Base-by-base conservation (phyloP, 1,140 invertebrate species). In the Drosophila ohnishii region DNA sequence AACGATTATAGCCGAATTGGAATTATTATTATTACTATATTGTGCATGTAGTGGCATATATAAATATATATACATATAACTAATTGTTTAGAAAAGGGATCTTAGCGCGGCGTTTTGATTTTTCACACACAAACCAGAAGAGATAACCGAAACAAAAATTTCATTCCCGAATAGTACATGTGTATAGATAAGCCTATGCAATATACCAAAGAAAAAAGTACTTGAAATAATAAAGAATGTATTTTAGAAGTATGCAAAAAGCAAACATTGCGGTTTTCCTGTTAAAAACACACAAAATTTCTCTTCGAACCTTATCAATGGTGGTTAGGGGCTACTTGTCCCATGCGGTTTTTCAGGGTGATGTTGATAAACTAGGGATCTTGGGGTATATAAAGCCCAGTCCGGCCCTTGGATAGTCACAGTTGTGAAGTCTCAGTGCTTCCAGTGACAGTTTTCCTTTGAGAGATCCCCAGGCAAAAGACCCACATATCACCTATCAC, bases 171-270 rank as follows among this genome's bases (percentile, higher is more conserved):
- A 80, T 85, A 85, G 70, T 47, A 60, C 39, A 60, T 75, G 66
- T 78, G 69, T 65, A 42, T 59, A 60, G 72, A 76, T 67, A 57
- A 67, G 75, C 71, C 63, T 72, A 72, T 75, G 70, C 47, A 53
- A 73, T 51, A 65, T 58, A 56, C 53, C 55, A 69, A 65, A 66
- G 62, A 45, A 51, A 75, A 62, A 63, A 74, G 60, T 74, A 75
- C 59, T 64, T 75, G 44, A 70, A 69, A 74, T 51, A 60, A 83
- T 87, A 77, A 86, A 90, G 61, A 79, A 74, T 78, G 82, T 90
- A 86, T 78, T 90, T 90, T 87, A 90, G 83, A 86, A 86, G 71
- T 73, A 79, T 87, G 66, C 63, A 67, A 81, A 66, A 60, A 61
- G 39, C 25, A 50, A 58, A 50, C 22, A 44, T 30, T 80, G 72